Evolutionary conservation across 2,797 vertebrate genomes (phyloP).

Genomic region (Arctocebus calabarensis): DNA sequence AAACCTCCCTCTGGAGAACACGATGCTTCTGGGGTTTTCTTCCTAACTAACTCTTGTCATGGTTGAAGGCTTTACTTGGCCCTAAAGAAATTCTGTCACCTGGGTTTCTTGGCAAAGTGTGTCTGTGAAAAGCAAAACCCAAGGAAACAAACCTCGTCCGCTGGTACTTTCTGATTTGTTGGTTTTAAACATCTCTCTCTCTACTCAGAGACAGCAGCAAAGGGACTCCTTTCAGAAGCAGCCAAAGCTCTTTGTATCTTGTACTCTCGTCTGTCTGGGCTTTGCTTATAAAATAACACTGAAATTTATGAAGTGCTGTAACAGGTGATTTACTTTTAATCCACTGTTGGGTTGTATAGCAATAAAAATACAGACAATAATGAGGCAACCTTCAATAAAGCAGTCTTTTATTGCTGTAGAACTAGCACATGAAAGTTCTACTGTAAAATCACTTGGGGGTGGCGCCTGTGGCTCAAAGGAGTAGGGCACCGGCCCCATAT

Average conservation of each 20-base stretch:
- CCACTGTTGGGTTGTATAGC: background rate
- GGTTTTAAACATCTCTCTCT: background rate
- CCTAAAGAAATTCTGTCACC: background rate
- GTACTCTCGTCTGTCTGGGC: background rate
- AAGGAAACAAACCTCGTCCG: background rate
- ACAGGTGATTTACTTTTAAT: constrained; percentile 52
- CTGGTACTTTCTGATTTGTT: background rate
- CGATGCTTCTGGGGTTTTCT: background rate
- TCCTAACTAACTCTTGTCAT: background rate
- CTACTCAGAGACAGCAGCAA: background rate
- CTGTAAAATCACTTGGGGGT: background rate
- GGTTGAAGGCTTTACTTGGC: background rate
- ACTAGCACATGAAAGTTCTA: background rate
- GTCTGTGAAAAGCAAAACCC: background rate
- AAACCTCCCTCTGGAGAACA: background rate
- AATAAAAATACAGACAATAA: constrained; percentile 48
- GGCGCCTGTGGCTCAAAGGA: no score
- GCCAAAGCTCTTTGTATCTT: background rate
- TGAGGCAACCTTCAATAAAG: constrained; percentile 32
- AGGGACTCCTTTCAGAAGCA: background rate
- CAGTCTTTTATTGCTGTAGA: constrained; percentile 3
- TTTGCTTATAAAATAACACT: background rate
- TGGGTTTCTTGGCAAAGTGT: background rate
- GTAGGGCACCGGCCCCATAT: no score
- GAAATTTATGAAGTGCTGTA: constrained; percentile 31